Evolutionary conservation across 2,888 invertebrate species (phyloP), one percentile per base, ranked within the genome.

Genomic region (Ophioninae sp.): DNA sequence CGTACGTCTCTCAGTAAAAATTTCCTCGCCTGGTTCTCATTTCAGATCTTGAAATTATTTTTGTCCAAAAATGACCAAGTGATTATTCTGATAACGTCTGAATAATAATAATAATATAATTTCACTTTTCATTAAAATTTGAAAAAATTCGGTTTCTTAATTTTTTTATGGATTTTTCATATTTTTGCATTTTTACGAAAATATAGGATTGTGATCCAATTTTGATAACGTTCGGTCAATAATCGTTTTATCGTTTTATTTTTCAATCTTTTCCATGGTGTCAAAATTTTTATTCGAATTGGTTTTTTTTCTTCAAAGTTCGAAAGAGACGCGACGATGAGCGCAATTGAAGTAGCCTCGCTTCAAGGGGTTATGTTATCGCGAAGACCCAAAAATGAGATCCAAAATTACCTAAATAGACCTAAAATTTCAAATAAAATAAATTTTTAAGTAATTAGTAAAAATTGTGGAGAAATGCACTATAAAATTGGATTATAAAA

Each of bases 1-100:
- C 87, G 87, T 91, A 89, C 90, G 90, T 90, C 90, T 90, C 89
- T 80, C 86, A 85, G 86, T 86, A 86, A 85, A 87, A 86, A 87
- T 87, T 88, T 87, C 86, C 86, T 72, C 59, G 81, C 87, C 85
- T 73, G 88, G 87, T 90, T 87, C 90, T 90, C 90, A 90, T 88
- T 85, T 79, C 81, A 75, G 75, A 85, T 80, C 9, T 37, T 30
- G 41, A 23, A 71, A 63, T 63, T 63, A 63, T 30, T 63, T 63
- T 63, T 9, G 10, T 9, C 30, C 13, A 13, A 63, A 63, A 30
- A 63, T 63, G 13, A n/a, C 59, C 3, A 7, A 2, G 5, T 17
- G 9, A 17, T 51, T 2, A 17, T 17, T 51, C 17, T 17, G 51
- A 51, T 17, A 51, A 51, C 51, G 9, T 51, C 17, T 51, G 17